These are phyloP conservation scores for Rutilus rutilus DNA, from an alignment of 2,113 vertebrate species.

Conservation along the genomic window DNA sequence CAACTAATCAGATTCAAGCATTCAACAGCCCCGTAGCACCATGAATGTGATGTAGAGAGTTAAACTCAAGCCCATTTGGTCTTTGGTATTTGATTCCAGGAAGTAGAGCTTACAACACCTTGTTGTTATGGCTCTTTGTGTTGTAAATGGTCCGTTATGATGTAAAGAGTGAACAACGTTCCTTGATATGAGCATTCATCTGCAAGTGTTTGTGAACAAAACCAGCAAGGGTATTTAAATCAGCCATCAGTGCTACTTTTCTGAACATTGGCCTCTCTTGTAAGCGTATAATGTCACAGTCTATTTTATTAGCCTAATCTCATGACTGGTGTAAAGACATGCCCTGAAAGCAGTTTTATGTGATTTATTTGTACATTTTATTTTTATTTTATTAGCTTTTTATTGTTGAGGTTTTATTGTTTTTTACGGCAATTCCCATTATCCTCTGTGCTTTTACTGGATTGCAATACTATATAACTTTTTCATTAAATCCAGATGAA, in stretches of 20 bases:
- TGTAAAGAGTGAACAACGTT: neutral
- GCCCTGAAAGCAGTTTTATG: neutral
- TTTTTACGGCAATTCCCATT: too few species aligned
- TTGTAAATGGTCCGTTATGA: neutral
- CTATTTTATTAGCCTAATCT: too few species aligned
- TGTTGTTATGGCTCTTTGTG: neutral
- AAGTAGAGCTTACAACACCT: neutral
- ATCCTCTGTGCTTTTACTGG: too few species aligned
- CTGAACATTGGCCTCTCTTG: neutral
- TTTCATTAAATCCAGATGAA: neutral
- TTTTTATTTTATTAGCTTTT: neutral
- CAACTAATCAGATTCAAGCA: too few species aligned
- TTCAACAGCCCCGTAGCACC: too few species aligned
- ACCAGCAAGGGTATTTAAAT: neutral
- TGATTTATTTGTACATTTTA: neutral
- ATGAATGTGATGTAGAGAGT: neutral
- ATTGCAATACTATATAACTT: too few species aligned
- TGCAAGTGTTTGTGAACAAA: conserved; percentile 18
- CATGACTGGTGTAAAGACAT: conserved; percentile 7
- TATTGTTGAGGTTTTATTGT: neutral
- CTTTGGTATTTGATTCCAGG: neutral
- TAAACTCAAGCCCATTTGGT: neutral
- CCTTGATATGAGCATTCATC: neutral
- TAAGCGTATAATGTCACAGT: neutral
- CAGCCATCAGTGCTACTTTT: neutral